Evolutionary conservation across 2,113 vertebrate species (phyloP), one percentile per base, ranked within the genome.

Genomic region (Eolophus roseicapilla): DNA sequence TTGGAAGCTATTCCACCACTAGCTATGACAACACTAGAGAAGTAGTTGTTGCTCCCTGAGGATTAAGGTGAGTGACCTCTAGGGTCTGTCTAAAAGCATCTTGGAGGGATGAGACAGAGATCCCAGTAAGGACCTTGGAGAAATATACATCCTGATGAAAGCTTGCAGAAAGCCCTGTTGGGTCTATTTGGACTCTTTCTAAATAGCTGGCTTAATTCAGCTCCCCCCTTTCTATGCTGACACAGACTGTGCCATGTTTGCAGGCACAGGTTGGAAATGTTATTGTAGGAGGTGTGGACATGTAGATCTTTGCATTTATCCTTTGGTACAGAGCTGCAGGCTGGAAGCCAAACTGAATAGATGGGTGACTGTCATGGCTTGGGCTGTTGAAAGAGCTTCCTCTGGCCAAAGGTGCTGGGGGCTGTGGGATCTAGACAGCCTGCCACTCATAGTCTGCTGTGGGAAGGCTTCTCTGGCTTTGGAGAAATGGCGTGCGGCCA

Each of bases 361-460:
- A 7, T 77, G 50, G 44, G n/a, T 28, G 15, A 50, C 13, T 19
- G n/a, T 64, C 55, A 29, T 0, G 1, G 8, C 39, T 57, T 55
- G 37, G 49, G 33, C 43, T 50, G 14, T 18, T 57, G 41, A 69
- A 69, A 57, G 18, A 17, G 31, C 13, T 80, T 75, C 27, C 19
- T 82, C 29, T 47, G 27, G 29, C 4, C 25, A 70, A 59, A 57
- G 7, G 18, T 52, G 17, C 11, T 43, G 16, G 25, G 6, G 6
- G 2, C 4, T 23, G 11, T 63, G 75, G 17, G 17, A 53, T 3
- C 0, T 0, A 43, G 46, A 37, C 35, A 79, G 16, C 9, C 16
- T 74, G 18, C 9, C 13, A 33, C 9, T 25, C 23, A 9, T 75
- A 55, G 14, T 25, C 24, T 85, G 17, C 55, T 65, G 11, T 43